A percentile compares a stretch with the other conserved stretches of the same genome.
These are phyloP conservation scores for Papilio glaucus DNA, from an alignment of 1,140 invertebrate genomes.

Conservation along the genomic window DNA sequence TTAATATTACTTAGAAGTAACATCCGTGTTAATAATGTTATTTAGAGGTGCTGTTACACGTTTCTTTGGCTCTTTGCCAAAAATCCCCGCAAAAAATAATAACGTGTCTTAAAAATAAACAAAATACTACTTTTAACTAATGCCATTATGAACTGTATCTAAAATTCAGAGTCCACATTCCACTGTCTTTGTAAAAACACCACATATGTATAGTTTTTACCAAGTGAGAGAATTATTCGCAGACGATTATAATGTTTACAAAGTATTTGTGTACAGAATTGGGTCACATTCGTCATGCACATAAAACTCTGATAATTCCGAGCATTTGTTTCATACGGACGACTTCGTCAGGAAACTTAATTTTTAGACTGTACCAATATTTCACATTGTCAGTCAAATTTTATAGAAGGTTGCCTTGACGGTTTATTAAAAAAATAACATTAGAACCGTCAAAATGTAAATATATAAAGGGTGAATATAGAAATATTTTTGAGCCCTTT, in stretches of 20 bases:
- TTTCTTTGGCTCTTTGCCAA: slow-evolving; percentile 1
- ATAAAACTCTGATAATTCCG: background rate
- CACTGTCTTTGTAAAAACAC: background rate
- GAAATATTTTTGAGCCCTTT: too few species aligned
- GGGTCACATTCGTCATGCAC: background rate
- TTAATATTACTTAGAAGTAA: slow-evolving; percentile 27
- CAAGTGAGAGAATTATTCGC: background rate
- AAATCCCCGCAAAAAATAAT: background rate
- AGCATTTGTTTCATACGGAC: background rate
- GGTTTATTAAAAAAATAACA: too few species aligned
- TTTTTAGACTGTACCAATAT: background rate
- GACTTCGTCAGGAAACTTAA: background rate
- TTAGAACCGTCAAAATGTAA: too few species aligned
- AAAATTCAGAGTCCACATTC: background rate
- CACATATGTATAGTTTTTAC: background rate
- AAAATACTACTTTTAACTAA: background rate
- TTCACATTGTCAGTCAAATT: background rate
- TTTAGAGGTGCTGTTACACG: slow-evolving; percentile 12
- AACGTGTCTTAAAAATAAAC: background rate
- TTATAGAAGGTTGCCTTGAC: too few species aligned
- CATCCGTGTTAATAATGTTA: slow-evolving; percentile 11
- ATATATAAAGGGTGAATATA: too few species aligned
- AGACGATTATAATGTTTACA: background rate
- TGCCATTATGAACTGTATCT: background rate
- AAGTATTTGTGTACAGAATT: too few species aligned